A percentile compares a stretch with the other conserved stretches of the same genome.
Evolutionary conservation across 2,797 vertebrate genomes (phyloP).

Genomic region (Pyrocephalus nanus): DNA sequence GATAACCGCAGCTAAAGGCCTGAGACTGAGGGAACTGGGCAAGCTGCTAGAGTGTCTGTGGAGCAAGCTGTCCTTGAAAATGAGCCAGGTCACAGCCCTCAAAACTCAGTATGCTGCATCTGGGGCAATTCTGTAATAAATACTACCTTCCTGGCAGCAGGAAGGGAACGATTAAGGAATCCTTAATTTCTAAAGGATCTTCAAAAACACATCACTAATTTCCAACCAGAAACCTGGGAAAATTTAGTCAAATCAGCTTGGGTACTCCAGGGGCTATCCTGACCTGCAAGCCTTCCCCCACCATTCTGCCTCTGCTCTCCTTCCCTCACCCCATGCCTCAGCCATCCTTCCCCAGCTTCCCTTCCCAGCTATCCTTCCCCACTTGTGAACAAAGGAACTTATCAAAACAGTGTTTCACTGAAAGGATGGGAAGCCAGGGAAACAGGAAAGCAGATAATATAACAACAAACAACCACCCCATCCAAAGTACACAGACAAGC

Average conservation of each 20-base stretch:
- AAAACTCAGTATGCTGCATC: not conserved
- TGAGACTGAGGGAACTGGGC: not conserved
- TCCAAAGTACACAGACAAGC: not conserved
- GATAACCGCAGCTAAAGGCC: not conserved
- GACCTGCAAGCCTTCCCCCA: not conserved
- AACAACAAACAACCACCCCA: not conserved
- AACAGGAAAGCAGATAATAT: conserved; percentile 24
- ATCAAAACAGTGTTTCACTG: not conserved
- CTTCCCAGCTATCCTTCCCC: not conserved
- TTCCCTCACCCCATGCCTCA: not conserved
- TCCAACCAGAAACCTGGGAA: not conserved
- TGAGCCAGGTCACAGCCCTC: not conserved
- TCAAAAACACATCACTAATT: not conserved
- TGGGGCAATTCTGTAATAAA: not conserved
- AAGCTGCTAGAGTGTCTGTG: not conserved
- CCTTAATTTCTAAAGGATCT: not conserved
- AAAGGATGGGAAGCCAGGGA: not conserved
- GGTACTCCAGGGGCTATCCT: not conserved
- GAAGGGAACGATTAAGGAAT: not conserved
- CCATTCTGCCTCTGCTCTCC: not conserved
- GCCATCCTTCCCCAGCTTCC: not conserved
- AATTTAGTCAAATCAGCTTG: not conserved
- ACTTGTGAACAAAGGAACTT: not conserved
- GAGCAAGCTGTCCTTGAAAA: not conserved
- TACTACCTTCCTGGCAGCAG: not conserved